Base-by-base conservation (phyloP, 2,797 vertebrate genomes). In the Trematomus bernacchii region DNA sequence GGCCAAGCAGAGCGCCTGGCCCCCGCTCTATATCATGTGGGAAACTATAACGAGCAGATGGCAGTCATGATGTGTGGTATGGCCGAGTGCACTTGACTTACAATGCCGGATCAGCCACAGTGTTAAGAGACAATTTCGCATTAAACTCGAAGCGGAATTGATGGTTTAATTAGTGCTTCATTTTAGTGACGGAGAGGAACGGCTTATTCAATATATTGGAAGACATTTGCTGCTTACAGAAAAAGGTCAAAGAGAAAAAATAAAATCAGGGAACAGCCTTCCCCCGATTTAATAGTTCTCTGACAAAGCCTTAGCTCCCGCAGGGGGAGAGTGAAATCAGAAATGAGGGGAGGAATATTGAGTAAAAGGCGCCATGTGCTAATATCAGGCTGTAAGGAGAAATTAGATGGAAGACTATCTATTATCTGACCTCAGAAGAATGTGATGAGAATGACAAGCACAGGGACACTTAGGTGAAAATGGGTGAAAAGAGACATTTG, bases 401-500 rank as follows among this genome's bases (percentile, higher is more conserved):
- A 84, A 87, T 71, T 19, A 80, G 71, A 89, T 83, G 62, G 57
- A 74, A 64, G 55, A 89, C 79, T 52, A 82, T 85, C 62, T 69
- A 63, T 84, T 84, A 86, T 86, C 78, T 68, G 70, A 84, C 47
- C 61, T 71, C 50, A 33, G 60, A 83, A 76, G 75, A 61, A 57
- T 18, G 66, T 85, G 69, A 85, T 75, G 48, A 65, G 83, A 82
- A 79, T 75, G 60, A 85, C 57, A 82, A 87, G 27, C 37, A 50
- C 65, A 23, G 51, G 54, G 30, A 71, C 54, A 74, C 67, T 80
- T 79, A 30, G 19, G 64, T 65, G 21, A 72, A 81, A 88, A 80
- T 50, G 13, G 76, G 46, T 87, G 79, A 73, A 87, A 85, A 78
- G 76, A 80, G 52, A 54, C 23, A 89, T 87, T 89, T 76, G 54